Evolutionary conservation across 2,113 vertebrate genomes (phyloP).

Genomic region (Perognathus longimembris): DNA sequence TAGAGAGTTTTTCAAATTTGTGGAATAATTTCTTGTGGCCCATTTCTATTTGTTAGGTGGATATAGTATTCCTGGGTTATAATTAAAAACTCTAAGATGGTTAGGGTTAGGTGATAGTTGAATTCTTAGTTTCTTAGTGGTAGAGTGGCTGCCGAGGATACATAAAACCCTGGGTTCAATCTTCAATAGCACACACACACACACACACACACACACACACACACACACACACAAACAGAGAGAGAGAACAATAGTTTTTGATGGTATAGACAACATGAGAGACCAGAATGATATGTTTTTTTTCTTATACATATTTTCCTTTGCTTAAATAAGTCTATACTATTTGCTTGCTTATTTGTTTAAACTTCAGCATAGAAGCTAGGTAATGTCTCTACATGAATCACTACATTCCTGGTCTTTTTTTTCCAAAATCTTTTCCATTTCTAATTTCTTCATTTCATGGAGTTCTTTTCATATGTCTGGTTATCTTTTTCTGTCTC

Average conservation of each 20-base stretch:
- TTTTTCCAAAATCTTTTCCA: background rate
- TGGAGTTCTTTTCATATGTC: background rate
- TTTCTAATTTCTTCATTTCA: constrained; percentile 11
- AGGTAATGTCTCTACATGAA: background rate
- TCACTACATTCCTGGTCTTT: background rate
- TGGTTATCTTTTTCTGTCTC: background rate
- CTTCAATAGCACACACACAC: too few relatives aligned
- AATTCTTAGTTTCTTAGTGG: background rate
- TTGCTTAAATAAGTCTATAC: background rate
- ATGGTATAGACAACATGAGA: background rate
- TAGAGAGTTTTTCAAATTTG: constrained; percentile 7
- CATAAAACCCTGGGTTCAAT: background rate
- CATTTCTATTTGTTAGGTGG: background rate
- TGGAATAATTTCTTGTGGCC: background rate
- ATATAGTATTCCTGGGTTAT: background rate
- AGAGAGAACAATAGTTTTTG: background rate
- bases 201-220: background rate
- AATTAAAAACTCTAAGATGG: background rate
- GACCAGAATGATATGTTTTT: background rate
- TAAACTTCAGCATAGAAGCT: background rate
- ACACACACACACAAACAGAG: too few relatives aligned
- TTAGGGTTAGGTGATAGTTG: background rate
- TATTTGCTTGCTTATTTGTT: background rate
- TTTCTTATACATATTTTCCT: background rate
- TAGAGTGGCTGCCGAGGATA: background rate